Conservation (phyloP, 2,113 vertebrate genomes). For the Proterorhinus semilunaris region DNA sequence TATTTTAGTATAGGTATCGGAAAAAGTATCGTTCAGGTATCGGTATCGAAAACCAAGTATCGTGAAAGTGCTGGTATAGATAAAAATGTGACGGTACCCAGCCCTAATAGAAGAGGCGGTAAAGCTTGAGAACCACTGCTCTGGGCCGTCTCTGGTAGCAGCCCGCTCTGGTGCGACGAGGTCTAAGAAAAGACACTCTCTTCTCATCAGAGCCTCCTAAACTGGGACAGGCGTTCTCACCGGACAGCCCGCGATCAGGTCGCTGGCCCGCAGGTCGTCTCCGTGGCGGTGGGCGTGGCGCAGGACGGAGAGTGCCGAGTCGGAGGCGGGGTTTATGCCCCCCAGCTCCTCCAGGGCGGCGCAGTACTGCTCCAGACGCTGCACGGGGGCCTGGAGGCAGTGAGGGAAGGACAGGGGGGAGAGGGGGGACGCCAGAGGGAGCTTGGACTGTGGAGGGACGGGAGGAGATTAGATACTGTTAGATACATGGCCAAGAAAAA, state of each 20-base stretch:
- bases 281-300: constrained; percentile 82
- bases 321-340: constrained; percentile 78
- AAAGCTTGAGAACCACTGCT: not conserved
- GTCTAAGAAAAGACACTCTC: constrained; percentile 28
- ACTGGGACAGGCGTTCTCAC: constrained; percentile 67
- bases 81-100: too few species aligned
- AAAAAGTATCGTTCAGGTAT: too few species aligned
- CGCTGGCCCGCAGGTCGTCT: constrained; percentile 85
- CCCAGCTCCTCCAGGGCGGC: constrained; percentile 84
- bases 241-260: constrained; percentile 87
- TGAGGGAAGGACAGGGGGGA: constrained; percentile 73
- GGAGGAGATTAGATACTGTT: too few species aligned
- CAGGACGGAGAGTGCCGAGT: constrained; percentile 82
- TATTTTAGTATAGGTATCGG: too few species aligned
- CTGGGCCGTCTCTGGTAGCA: not conserved
- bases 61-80: too few species aligned
- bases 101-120: too few species aligned
- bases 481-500: too few species aligned
- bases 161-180: constrained; percentile 27
- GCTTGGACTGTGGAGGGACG: constrained; percentile 62
- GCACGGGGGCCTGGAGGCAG: constrained; percentile 80
- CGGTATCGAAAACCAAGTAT: too few species aligned
- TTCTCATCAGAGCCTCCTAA: constrained; percentile 27
- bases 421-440: constrained; percentile 61
- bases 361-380: constrained; percentile 82